These are phyloP conservation scores for Henricia sp. DNA, from an alignment of 53 echinoderm and acorn worm genomes.

Conservation along the genomic window DNA sequence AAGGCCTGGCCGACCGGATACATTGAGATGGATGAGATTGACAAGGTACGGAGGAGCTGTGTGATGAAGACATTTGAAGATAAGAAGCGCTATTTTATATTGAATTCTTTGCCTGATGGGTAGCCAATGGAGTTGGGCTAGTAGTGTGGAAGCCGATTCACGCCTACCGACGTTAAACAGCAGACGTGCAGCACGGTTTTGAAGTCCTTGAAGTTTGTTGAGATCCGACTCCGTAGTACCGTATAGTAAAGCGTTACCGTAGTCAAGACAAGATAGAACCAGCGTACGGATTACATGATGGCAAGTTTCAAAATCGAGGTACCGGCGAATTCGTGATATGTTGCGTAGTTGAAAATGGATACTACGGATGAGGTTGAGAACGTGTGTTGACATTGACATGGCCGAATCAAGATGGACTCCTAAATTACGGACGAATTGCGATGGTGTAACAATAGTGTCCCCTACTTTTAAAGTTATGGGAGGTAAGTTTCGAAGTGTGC, in stretches of 20 bases:
- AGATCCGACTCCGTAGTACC: background rate
- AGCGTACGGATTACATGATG: background rate
- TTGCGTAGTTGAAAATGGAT: too few relatives aligned
- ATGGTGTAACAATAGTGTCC: conserved; percentile 6
- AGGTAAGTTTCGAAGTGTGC: conserved; percentile 3
- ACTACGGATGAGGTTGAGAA: too few relatives aligned
- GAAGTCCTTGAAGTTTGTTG: background rate
- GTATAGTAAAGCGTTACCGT: too few relatives aligned
- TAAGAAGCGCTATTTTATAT: background rate
- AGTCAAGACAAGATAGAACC: background rate
- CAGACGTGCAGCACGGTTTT: background rate
- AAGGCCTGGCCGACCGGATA: too few relatives aligned
- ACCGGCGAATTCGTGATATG: too few relatives aligned
- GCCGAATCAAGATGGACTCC: too few relatives aligned
- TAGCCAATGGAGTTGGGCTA: too few relatives aligned
- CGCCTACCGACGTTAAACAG: too few relatives aligned
- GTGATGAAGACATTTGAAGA: conserved; percentile 9
- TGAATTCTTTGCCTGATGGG: too few relatives aligned
- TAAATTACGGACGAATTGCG: conserved; percentile 17
- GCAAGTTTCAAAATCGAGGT: too few relatives aligned
- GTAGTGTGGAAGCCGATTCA: too few relatives aligned
- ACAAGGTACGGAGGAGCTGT: conserved; percentile 6
- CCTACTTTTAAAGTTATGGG: background rate
- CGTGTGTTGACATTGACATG: too few relatives aligned
- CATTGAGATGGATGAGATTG: background rate